Conservation (phyloP, 1,140 invertebrate species). For the Dendrolimus punctatus region DNA sequence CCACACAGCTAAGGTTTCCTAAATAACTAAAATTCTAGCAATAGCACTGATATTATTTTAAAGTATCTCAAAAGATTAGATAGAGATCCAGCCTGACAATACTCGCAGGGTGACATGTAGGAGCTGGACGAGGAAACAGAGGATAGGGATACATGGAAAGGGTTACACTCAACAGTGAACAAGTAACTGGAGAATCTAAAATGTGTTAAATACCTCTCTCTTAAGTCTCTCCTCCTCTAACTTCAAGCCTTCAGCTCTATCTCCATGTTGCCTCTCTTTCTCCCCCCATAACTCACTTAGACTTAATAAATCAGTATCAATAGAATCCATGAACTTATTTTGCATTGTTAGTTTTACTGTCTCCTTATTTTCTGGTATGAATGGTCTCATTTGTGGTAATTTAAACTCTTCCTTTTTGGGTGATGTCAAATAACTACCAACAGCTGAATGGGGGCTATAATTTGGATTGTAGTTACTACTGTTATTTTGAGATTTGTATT, state of each 20-base stretch:
- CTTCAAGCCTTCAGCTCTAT: slow-evolving; percentile 67
- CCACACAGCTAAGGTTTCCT: too few species aligned
- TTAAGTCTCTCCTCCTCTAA: slow-evolving; percentile 84
- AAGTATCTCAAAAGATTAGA: too few species aligned
- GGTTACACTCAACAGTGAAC: too few species aligned
- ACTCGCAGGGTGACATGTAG: too few species aligned
- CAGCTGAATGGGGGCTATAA: slow-evolving; percentile 25
- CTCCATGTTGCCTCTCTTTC: slow-evolving; percentile 36
- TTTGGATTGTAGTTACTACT: slow-evolving; percentile 10
- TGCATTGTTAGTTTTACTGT: slow-evolving; percentile 27
- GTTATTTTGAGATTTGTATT: slow-evolving; percentile 48
- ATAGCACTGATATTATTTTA: too few species aligned
- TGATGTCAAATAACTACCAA: slow-evolving; percentile 31
- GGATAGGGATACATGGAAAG: too few species aligned
- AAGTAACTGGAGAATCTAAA: too few species aligned
- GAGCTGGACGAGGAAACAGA: too few species aligned
- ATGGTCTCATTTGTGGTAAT: slow-evolving; percentile 58
- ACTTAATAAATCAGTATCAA: slow-evolving; percentile 64
- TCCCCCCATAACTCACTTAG: slow-evolving; percentile 73
- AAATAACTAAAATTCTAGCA: too few species aligned
- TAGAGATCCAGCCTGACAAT: too few species aligned
- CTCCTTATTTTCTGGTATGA: slow-evolving; percentile 28
- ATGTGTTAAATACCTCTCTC: slow-evolving; percentile 71
- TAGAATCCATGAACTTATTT: slow-evolving; percentile 38
- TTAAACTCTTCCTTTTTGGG: slow-evolving; percentile 54